phyloP scores from a whole-genome alignment of 2,797 vertebrate genomes.

The Dromococcyx pavoninus region DNA sequence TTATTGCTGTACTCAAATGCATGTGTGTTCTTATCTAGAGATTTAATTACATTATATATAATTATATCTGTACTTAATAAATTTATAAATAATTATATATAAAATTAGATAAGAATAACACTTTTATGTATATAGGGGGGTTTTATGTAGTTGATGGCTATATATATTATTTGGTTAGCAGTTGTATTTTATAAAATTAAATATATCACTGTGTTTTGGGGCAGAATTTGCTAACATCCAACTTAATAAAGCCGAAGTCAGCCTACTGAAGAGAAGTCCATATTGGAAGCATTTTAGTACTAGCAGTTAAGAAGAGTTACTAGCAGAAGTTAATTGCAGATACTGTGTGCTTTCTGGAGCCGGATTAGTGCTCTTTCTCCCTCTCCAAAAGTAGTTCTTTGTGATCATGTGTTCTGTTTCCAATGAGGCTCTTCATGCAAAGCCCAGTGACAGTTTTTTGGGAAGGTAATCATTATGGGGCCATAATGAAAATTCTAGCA shows the following conservation, averaged over 20 bases:
- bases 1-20: neutral
- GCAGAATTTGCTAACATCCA: neutral
- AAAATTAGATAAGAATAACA: neutral
- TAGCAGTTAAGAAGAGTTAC: neutral
- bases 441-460: neutral
- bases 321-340: neutral
- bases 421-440: neutral
- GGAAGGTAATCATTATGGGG: neutral
- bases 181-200: neutral
- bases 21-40: neutral
- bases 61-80: neutral
- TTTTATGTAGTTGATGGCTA: neutral
- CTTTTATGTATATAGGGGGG: neutral
- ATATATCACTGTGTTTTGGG: neutral
- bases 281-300: neutral
- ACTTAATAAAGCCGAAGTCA: neutral
- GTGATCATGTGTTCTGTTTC: neutral
- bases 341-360: neutral
- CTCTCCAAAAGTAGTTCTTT: neutral
- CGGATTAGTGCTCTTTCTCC: neutral
- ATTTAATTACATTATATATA: neutral
- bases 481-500: neutral
- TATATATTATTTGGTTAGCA: neutral
- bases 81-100: neutral
- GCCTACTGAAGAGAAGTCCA: neutral